These are phyloP conservation scores for Bombus affinis DNA, from an alignment of 1,140 invertebrate species.

Conservation along the genomic window DNA sequence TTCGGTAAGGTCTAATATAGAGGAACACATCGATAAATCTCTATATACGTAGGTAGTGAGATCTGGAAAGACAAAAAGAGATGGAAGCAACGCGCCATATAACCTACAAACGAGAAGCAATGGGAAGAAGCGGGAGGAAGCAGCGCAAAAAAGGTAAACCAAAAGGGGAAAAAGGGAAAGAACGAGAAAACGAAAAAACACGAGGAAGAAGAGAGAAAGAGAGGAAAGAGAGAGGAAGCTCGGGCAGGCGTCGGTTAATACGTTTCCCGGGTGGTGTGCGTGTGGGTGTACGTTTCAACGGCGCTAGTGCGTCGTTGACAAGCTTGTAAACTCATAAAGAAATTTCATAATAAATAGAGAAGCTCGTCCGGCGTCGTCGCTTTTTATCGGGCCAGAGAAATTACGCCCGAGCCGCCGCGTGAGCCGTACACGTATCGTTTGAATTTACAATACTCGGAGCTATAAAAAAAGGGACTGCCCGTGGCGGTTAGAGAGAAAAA, in stretches of 20 bases:
- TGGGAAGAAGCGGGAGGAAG: background rate
- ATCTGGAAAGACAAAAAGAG: background rate
- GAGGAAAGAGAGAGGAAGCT: constrained; percentile 31
- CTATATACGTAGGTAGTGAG: background rate
- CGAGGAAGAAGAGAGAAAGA: background rate
- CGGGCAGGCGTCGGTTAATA: constrained; percentile 41
- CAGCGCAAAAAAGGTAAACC: background rate
- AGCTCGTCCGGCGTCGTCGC: constrained; percentile 40
- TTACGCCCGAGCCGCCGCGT: constrained; percentile 51
- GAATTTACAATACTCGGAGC: constrained; percentile 76
- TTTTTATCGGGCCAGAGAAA: constrained; percentile 75
- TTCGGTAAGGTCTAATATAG: background rate
- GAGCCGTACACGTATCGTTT: constrained; percentile 65
- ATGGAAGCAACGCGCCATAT: background rate
- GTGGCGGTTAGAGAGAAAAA: background rate
- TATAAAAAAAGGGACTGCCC: constrained; percentile 69
- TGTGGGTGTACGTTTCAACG: constrained; percentile 43
- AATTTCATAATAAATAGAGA: constrained; percentile 81
- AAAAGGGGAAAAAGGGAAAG: background rate
- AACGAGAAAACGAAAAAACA: background rate
- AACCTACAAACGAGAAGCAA: constrained; percentile 10
- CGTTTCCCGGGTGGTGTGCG: constrained; percentile 5
- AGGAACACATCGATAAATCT: background rate
- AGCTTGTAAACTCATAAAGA: constrained; percentile 81
- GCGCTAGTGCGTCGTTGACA: constrained; percentile 69